Percentiles rank a stretch among this genome's conserved stretches.
Conservation (phyloP, 1,140 invertebrate genomes). For the Zaprionus tsacasi region DNA sequence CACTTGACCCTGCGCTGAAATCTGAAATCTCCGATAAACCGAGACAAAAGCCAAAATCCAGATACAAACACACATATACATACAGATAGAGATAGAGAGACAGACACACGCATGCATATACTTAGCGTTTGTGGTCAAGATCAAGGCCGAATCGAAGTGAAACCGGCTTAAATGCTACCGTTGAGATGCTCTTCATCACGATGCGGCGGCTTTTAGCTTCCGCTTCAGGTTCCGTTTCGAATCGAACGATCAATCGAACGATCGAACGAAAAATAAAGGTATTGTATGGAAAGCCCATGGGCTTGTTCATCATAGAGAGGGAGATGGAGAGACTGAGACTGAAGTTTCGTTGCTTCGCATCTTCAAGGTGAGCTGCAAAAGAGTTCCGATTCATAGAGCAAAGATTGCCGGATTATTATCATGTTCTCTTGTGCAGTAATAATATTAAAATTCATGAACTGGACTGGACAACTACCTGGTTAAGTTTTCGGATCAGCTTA, state of each 20-base stretch:
- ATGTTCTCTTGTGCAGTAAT: constrained; percentile 30
- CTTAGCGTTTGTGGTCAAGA: constrained; percentile 71
- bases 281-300: constrained; percentile 46
- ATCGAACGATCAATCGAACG: constrained; percentile 50
- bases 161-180: constrained; percentile 69
- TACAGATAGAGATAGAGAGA: background rate
- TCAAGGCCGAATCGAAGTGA: constrained; percentile 54
- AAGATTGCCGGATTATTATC: constrained; percentile 17
- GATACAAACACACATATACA: background rate
- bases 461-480: constrained; percentile 45
- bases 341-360: constrained; percentile 3
- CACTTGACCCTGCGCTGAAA: constrained; percentile 37
- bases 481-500: constrained; percentile 12
- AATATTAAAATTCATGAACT: constrained; percentile 60
- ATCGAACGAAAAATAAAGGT: constrained; percentile 64
- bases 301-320: background rate
- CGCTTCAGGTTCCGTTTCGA: constrained; percentile 70
- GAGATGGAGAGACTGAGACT: background rate
- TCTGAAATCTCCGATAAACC: constrained; percentile 27
- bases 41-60: constrained; percentile 4
- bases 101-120: background rate
- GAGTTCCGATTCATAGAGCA: constrained; percentile 36
- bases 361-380: constrained; percentile 67
- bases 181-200: constrained; percentile 64
- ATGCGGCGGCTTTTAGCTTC: constrained; percentile 56